Percentiles rank a stretch among this genome's conserved stretches.
These are phyloP conservation scores for Pseudanteris insignis DNA, from an alignment of 2,888 invertebrate genomes.

Conservation along the genomic window DNA sequence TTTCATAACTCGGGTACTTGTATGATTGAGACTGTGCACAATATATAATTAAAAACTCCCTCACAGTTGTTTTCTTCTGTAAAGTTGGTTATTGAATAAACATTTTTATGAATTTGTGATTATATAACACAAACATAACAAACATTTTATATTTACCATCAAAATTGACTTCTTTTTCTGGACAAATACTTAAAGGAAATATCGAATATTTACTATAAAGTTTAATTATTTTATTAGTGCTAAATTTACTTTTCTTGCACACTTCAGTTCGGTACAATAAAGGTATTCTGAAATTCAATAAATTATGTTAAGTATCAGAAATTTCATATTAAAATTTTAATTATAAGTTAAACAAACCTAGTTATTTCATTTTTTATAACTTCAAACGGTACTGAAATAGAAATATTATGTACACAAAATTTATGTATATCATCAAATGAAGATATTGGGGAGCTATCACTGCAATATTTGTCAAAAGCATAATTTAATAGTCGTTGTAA, in stretches of 20 bases:
- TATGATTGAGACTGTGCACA: constrained; percentile 12
- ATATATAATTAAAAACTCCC: constrained; percentile 8
- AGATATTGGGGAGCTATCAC: constrained; percentile 48
- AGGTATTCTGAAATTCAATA: constrained; percentile 20
- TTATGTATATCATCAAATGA: constrained; percentile 17
- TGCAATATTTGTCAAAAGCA: constrained; percentile 50
- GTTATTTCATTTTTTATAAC: constrained; percentile 23
- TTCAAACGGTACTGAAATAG: constrained; percentile 18
- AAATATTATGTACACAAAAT: constrained; percentile 22
- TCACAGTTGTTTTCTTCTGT: constrained; percentile 21
- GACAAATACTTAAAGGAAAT: constrained; percentile 35
- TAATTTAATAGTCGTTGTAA: constrained; percentile 50
- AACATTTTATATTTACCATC: constrained; percentile 11
- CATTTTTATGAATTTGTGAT: constrained; percentile 1
- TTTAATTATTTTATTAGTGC: constrained; percentile 15
- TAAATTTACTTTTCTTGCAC: constrained; percentile 8
- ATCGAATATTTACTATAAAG: constrained; percentile 21
- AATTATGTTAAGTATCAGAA: too few relatives aligned
- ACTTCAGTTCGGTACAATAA: constrained; percentile 25
- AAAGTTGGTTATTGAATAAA: constrained; percentile 2
- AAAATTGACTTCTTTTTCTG: constrained; percentile 17
- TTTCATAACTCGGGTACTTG: constrained; percentile 6
- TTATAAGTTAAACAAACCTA: too few relatives aligned
- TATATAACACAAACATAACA: too few relatives aligned
- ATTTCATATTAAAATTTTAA: too few relatives aligned